Percentiles rank a stretch among this genome's conserved stretches.
Evolutionary conservation across 2,113 vertebrate species (phyloP).

Genomic region (Pithys albifrons): DNA sequence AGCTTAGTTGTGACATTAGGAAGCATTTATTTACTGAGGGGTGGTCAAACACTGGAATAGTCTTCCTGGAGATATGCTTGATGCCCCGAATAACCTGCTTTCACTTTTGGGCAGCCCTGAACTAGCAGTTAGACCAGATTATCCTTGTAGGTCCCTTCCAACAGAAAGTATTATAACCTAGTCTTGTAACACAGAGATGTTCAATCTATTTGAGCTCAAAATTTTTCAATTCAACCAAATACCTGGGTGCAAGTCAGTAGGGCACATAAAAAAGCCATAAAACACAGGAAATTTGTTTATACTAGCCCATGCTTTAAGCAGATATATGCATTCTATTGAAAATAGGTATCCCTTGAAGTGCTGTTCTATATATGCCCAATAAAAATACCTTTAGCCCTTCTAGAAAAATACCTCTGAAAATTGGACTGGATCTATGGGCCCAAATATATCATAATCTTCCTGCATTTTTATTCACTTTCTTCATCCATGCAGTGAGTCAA

Average conservation of each 20-base stretch:
- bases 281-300: not conserved
- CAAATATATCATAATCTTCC: not conserved
- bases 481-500: not conserved
- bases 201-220: not conserved
- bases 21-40: not conserved
- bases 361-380: not conserved
- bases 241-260: not conserved
- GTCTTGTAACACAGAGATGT: not conserved
- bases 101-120: not conserved
- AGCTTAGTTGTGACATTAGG: not conserved
- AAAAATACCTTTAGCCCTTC: not conserved
- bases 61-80: not conserved
- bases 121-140: not conserved
- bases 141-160: not conserved
- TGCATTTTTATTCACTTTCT: not conserved
- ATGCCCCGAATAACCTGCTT: not conserved
- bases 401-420: not conserved
- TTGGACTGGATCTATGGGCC: too few relatives aligned
- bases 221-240: not conserved
- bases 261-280: not conserved
- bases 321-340: not conserved
- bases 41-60: not conserved
- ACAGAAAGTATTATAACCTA: not conserved
- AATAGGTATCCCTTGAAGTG: not conserved
- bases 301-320: not conserved